phyloP scores from a whole-genome alignment of 2,113 vertebrate genomes.

The Paradisaea rubra region DNA sequence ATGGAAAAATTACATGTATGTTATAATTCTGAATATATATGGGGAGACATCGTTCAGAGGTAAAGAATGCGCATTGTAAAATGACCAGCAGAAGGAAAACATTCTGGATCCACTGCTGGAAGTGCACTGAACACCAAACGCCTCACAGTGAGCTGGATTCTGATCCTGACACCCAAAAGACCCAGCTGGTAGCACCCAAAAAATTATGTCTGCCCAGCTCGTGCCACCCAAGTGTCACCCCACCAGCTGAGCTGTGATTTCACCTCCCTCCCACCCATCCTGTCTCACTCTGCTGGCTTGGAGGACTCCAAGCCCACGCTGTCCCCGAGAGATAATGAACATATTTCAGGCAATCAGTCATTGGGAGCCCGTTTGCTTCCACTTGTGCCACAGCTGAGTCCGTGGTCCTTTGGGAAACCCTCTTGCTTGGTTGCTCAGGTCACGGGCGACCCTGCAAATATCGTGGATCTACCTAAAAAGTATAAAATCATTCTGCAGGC shows the following conservation, averaged over 20 bases:
- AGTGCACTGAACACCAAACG: neutral
- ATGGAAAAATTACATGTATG: neutral
- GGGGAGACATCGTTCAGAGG: neutral
- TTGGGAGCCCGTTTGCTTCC: neutral
- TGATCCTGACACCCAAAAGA: neutral
- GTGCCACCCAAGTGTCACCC: neutral
- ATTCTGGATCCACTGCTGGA: neutral
- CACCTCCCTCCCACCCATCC: neutral
- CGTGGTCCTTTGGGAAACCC: neutral
- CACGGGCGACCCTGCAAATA: neutral
- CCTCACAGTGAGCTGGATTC: neutral
- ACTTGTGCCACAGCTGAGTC: neutral
- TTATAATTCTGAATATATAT: neutral
- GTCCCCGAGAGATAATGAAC: neutral
- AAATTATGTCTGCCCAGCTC: neutral
- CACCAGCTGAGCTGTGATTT: neutral
- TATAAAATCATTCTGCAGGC: neutral
- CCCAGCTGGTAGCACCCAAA: neutral
- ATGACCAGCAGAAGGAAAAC: neutral
- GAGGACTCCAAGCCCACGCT: neutral
- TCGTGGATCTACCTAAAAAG: neutral
- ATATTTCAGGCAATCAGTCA: neutral
- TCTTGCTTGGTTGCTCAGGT: neutral
- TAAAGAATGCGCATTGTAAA: neutral
- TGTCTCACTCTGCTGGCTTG: rapidly evolving